These are phyloP conservation scores for Herpetotheres cachinnans DNA, from an alignment of 2,113 vertebrate genomes.

Conservation along the genomic window DNA sequence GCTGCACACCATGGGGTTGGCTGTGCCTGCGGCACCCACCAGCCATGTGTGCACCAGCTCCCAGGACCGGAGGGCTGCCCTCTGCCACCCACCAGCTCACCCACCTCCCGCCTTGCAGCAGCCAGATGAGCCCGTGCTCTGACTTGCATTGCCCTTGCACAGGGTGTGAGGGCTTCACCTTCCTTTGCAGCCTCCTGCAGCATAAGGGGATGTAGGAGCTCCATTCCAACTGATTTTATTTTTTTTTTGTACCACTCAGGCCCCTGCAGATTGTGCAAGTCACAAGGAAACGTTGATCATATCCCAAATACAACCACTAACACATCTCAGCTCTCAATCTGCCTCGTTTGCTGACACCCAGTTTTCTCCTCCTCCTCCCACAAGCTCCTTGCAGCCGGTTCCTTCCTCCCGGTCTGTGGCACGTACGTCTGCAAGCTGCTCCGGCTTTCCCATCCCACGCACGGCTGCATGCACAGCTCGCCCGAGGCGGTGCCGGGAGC, in stretches of 20 bases:
- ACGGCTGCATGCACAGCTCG: background rate
- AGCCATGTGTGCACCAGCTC: background rate
- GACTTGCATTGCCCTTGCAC: background rate
- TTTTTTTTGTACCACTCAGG: background rate
- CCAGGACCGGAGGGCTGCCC: background rate
- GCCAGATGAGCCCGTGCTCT: background rate
- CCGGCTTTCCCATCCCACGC: background rate
- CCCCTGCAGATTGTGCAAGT: conserved; percentile 17
- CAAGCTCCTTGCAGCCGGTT: conserved; percentile 7
- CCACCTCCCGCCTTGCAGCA: background rate
- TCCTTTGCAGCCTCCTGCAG: background rate
- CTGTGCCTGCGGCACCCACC: background rate
- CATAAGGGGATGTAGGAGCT: background rate
- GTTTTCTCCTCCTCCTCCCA: conserved; percentile 39
- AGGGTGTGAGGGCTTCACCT: background rate
- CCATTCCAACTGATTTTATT: background rate
- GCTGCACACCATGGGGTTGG: background rate
- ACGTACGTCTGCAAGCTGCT: background rate
- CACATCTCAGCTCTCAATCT: conserved; percentile 32
- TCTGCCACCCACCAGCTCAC: background rate
- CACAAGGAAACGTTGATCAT: conserved; percentile 25
- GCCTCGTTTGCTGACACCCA: conserved; percentile 34
- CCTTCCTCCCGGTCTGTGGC: background rate
- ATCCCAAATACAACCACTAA: background rate
- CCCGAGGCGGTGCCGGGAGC: background rate